A percentile compares a stretch with the other conserved stretches of the same genome.
Conservation (phyloP, 2,888 invertebrate species). For the Rhaphigaster nebulosa region DNA sequence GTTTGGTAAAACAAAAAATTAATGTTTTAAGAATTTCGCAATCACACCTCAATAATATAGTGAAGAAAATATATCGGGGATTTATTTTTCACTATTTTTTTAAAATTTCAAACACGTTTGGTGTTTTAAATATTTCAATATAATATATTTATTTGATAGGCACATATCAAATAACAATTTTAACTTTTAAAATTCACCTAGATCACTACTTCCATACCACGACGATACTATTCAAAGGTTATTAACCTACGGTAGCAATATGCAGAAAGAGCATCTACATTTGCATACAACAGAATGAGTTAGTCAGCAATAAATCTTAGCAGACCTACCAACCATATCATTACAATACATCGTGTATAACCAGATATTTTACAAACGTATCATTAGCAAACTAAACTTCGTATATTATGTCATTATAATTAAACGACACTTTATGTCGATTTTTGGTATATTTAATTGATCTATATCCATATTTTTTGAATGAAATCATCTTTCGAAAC, state of each 20-base stretch:
- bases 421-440: neutral
- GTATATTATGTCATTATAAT: neutral
- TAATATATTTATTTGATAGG: too few species aligned
- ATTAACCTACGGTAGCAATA: conserved; percentile 27
- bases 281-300: conserved; percentile 38
- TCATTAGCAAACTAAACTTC: neutral
- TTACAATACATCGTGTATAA: neutral
- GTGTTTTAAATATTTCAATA: too few species aligned
- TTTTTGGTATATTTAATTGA: neutral
- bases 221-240: neutral
- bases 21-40: too few species aligned
- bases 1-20: too few species aligned
- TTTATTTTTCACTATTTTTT: too few species aligned
- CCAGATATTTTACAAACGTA: neutral
- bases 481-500: too few species aligned
- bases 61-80: too few species aligned
- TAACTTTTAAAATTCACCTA: neutral
- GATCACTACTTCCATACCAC: neutral
- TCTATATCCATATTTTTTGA: neutral
- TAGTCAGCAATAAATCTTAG: conserved; percentile 3
- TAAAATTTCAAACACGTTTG: too few species aligned
- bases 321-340: neutral
- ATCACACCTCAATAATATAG: too few species aligned
- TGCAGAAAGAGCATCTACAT: conserved; percentile 6
- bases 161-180: too few species aligned